phyloP scores from a whole-genome alignment of 1,140 invertebrate species.

The Philaenus spumarius region DNA sequence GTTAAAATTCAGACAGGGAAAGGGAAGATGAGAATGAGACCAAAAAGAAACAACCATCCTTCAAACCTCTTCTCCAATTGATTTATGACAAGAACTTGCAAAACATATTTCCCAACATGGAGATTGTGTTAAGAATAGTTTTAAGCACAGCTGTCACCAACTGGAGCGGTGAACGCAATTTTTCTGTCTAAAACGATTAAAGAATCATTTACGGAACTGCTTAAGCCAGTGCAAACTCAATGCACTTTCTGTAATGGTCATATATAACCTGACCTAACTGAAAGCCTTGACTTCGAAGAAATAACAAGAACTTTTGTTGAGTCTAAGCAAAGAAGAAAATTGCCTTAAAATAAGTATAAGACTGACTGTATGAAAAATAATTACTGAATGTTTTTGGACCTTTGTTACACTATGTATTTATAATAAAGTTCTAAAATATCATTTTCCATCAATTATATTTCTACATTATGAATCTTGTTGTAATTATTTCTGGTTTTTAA shows the following conservation, averaged over 20 bases:
- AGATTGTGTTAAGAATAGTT: no score
- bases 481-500: no score
- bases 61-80: conserved; percentile 4
- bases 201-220: conserved; percentile 6
- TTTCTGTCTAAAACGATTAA: conserved; percentile 4
- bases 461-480: no score
- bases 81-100: conserved; percentile 1
- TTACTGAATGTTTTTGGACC: neutral
- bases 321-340: conserved; percentile 8
- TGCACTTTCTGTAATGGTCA: neutral
- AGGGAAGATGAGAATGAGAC: neutral
- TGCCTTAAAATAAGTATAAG: conserved; percentile 3
- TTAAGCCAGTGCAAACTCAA: conserved; percentile 9
- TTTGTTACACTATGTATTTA: conserved; percentile 1
- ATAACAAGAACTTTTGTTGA: neutral
- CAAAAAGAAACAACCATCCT: neutral
- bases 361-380: neutral
- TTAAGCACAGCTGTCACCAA: conserved; percentile 1
- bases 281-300: conserved; percentile 11
- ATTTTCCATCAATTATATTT: no score
- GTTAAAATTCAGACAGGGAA: conserved; percentile 8
- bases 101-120: conserved; percentile 3
- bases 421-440: no score
- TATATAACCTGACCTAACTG: conserved; percentile 8
- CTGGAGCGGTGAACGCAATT: conserved; percentile 5